Conservation (phyloP, 2,113 vertebrate genomes). For the Mystacornis crossleyi region DNA sequence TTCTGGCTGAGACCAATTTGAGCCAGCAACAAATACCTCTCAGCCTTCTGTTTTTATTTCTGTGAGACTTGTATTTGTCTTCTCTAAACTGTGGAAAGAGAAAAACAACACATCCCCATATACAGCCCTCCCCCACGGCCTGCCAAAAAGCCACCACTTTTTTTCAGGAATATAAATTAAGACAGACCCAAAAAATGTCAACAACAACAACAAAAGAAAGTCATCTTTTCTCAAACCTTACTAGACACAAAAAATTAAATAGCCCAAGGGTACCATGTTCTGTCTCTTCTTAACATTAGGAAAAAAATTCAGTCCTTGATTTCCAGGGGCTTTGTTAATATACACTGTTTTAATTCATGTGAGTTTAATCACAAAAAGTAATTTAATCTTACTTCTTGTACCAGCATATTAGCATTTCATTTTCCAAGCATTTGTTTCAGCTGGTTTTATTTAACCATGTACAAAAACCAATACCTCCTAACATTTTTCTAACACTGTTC, state of each 20-base stretch:
- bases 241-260: not conserved
- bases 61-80: not conserved
- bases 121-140: fast-evolving
- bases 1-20: not conserved
- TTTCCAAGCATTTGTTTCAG: not conserved
- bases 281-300: not conserved
- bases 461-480: not conserved
- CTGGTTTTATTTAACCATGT: not conserved
- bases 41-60: not conserved
- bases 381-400: not conserved
- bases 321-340: not conserved
- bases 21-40: not conserved
- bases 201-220: not conserved
- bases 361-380: not conserved
- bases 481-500: not conserved
- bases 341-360: not conserved
- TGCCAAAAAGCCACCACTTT: not conserved
- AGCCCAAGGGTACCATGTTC: not conserved
- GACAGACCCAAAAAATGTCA: not conserved
- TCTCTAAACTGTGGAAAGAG: not conserved
- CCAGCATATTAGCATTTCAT: not conserved
- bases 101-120: not conserved
- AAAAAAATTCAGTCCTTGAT: not conserved
- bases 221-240: not conserved
- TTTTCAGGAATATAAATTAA: not conserved